A percentile compares a stretch with the other conserved stretches of the same genome.
Conservation (phyloP, 2,113 vertebrate genomes). For the Thermophis baileyi region DNA sequence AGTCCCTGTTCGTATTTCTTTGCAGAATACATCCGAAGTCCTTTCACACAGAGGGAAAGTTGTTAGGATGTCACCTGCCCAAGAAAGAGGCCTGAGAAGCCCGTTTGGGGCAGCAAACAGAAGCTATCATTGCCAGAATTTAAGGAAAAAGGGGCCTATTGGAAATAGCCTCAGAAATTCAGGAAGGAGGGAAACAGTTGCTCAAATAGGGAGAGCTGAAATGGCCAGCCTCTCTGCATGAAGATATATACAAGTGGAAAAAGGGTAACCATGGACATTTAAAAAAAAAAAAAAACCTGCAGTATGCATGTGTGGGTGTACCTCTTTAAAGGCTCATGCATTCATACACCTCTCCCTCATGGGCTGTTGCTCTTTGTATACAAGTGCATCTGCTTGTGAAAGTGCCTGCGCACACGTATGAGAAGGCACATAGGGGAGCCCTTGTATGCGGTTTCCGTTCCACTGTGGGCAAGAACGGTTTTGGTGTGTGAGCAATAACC, state of each 20-base stretch:
- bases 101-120: background rate
- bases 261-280: background rate
- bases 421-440: background rate
- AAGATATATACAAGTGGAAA: background rate
- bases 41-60: background rate
- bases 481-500: slow-evolving; percentile 4
- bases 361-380: background rate
- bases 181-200: background rate
- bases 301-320: background rate
- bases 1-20: background rate
- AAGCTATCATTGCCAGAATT: background rate
- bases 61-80: background rate
- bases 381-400: background rate
- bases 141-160: background rate
- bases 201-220: too few species aligned
- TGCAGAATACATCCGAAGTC: background rate
- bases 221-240: background rate
- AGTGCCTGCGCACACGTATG: background rate
- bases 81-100: background rate
- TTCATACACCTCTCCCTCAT: background rate
- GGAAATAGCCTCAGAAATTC: background rate
- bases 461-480: slow-evolving; percentile 5
- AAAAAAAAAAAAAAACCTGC: background rate
- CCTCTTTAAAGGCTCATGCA: background rate
- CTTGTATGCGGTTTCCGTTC: slow-evolving; percentile 24